These are phyloP conservation scores for Nymphalis io DNA, from an alignment of 1,140 invertebrate species.

Conservation along the genomic window DNA sequence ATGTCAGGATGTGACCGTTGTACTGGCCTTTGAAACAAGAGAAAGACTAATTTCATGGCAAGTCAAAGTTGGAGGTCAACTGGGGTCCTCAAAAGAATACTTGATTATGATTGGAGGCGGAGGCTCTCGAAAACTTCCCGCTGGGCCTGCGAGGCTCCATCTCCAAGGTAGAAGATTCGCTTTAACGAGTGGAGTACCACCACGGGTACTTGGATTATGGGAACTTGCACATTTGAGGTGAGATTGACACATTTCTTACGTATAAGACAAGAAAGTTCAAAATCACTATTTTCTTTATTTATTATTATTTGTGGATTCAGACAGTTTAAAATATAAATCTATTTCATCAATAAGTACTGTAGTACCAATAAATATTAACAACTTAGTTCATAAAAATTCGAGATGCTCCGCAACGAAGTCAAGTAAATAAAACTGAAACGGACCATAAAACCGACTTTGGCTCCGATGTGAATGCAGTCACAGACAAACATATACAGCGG, in stretches of 20 bases:
- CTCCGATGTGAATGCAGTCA: conserved; percentile 35
- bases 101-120: conserved; percentile 89
- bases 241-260: conserved; percentile 19
- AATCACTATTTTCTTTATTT: too few species aligned
- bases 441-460: conserved; percentile 41
- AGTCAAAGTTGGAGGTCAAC: conserved; percentile 81
- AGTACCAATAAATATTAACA: conserved; percentile 11
- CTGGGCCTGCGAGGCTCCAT: conserved; percentile 90
- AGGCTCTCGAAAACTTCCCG: conserved; percentile 82
- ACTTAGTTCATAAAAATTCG: conserved; percentile 24
- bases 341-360: neutral
- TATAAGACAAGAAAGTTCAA: too few species aligned
- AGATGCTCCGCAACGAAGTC: conserved; percentile 18
- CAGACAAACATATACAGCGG: conserved; percentile 38
- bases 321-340: neutral
- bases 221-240: conserved; percentile 88
- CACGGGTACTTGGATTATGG: conserved; percentile 88
- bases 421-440: conserved; percentile 38
- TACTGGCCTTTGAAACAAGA: conserved; percentile 93
- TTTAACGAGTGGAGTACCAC: conserved; percentile 90
- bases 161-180: conserved; percentile 92
- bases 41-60: conserved; percentile 95
- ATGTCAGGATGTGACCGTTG: conserved; percentile 93
- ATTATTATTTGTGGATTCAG: too few species aligned
- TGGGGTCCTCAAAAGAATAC: conserved; percentile 92